Base-by-base conservation (phyloP, 2,113 vertebrate species). In the Puffinus mauretanicus region DNA sequence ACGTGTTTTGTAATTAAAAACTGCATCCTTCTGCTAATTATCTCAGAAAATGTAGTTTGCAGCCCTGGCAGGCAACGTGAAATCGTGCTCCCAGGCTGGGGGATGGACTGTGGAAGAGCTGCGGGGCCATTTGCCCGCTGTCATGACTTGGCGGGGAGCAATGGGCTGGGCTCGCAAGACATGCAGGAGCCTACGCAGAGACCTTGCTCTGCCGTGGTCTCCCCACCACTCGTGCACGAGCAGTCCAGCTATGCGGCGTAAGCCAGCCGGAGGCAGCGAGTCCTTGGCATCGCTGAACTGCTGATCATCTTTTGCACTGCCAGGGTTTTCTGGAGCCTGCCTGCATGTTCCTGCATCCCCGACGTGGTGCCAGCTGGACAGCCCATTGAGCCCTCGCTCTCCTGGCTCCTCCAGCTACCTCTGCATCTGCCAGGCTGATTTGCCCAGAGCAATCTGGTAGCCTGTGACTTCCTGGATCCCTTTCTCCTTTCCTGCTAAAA, bases 241-340 rank as follows among this genome's bases (percentile, higher is more conserved):
- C 24, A 62, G 54, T 4, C 26, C 27, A 4, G 29, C 51, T 34
- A 6, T 5, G n/a, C 1, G 8, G 57, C 0, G 0, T 20, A 20
- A 70, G n/a, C 25, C 76, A 91, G 36, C 44, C 81, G 86, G 51
- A 91, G 10, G 51, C 81, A 81, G 58, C 0, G 2, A 80, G 36
- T 57, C 92, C 83, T 73, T 61, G 89, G 76, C 64, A 77, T 20
- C 3, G 0, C 34, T 47, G 49, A 88, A 42, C 52, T 26, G 34
- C 36, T 73, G 62, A 58, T 49, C 34, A 38, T 83, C 67, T 80
- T 66, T 24, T 13, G 17, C 57, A 18, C 49, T 92, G 57, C n/a
- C 79, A 72, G 66, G 44, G 27, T 38, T 52, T 72, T 69, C 86
- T 54, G 73, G 42, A 87, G 46, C 11, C 71, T 72, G 66, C 29